Evolutionary conservation across 2,888 invertebrate species (phyloP).

Genomic region (Chironomus riparius): DNA sequence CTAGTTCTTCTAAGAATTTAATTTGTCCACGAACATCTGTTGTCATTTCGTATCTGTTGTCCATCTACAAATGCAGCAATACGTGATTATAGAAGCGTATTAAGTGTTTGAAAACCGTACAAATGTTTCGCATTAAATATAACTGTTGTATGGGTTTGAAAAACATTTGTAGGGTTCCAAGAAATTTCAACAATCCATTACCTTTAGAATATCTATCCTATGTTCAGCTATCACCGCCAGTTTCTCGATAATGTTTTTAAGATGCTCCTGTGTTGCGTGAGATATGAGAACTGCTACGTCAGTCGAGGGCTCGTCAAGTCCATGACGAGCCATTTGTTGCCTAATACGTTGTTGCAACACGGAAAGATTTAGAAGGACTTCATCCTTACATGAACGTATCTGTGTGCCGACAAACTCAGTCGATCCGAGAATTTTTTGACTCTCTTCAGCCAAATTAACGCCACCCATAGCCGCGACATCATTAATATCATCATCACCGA

Average conservation of each 20-base stretch:
- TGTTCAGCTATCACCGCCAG: conserved; percentile 90
- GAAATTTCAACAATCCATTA: conserved; percentile 35
- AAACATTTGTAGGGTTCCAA: too few relatives aligned
- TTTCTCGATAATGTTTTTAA: conserved; percentile 85
- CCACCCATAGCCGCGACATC: conserved; percentile 99
- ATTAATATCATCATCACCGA: conserved; percentile 92
- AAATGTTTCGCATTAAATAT: too few relatives aligned
- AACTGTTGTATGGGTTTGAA: too few relatives aligned
- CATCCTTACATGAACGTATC: conserved; percentile 86
- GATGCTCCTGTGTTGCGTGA: conserved; percentile 87
- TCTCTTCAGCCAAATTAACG: conserved; percentile 93
- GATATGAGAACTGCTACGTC: conserved; percentile 87
- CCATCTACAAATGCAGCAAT: conserved; percentile 48
- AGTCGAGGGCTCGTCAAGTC: conserved; percentile 69
- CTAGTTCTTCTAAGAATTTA: conserved; percentile 93
- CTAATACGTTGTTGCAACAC: conserved; percentile 70
- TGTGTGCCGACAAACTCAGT: conserved; percentile 85
- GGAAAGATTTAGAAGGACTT: conserved; percentile 70
- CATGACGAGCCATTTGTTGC: conserved; percentile 62
- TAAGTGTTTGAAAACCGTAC: too few relatives aligned
- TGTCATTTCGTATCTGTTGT: conserved; percentile 80
- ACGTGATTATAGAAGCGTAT: background rate
- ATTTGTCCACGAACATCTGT: conserved; percentile 87
- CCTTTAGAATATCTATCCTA: conserved; percentile 85
- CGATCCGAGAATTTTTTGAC: conserved; percentile 84